These are phyloP conservation scores for Tor tambroides DNA, from an alignment of 2,113 vertebrate genomes.

Conservation along the genomic window DNA sequence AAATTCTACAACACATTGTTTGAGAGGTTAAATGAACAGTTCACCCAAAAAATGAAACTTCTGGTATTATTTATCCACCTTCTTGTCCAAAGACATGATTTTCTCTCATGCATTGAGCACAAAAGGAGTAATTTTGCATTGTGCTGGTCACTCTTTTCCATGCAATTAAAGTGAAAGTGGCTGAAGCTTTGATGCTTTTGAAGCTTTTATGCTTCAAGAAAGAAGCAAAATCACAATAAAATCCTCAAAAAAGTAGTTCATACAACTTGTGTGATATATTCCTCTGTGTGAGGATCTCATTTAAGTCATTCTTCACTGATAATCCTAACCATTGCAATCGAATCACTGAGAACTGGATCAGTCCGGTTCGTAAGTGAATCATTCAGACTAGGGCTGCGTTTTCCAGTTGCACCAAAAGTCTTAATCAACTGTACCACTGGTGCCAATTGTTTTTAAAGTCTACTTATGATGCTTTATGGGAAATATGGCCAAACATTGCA, in stretches of 20 bases:
- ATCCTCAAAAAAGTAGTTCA: background rate
- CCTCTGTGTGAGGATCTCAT: background rate
- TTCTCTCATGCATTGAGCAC: background rate
- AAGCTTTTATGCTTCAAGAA: background rate
- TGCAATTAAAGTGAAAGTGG: background rate
- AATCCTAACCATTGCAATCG: background rate
- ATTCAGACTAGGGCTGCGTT: background rate
- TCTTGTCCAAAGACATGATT: background rate
- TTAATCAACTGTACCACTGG: background rate
- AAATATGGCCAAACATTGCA: background rate
- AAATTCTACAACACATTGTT: background rate
- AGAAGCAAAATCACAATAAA: background rate
- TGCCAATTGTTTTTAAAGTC: background rate
- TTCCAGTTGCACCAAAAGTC: background rate
- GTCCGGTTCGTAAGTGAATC: background rate
- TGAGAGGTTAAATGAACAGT: background rate
- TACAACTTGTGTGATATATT: background rate
- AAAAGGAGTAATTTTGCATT: constrained; percentile 1
- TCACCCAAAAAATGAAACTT: background rate
- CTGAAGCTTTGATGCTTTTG: background rate
- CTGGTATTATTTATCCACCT: background rate
- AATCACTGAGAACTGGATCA: background rate
- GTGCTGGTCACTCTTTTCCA: background rate
- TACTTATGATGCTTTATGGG: background rate
- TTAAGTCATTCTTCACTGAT: background rate